Evolutionary conservation across 2,113 vertebrate genomes (phyloP).

Genomic region (Bujurquina vittata): DNA sequence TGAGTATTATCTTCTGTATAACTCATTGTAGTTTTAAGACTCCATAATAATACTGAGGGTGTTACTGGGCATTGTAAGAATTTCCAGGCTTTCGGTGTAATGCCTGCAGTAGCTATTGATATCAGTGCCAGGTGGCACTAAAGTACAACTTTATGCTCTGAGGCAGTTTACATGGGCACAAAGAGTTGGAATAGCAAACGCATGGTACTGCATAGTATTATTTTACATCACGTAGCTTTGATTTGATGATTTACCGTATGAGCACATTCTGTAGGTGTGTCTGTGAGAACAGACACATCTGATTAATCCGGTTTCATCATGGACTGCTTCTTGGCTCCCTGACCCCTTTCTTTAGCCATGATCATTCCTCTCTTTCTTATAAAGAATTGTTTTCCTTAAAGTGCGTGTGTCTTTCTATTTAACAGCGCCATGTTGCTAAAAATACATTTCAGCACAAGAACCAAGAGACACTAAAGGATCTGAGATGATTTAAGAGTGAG

Average conservation of each 20-base stretch:
- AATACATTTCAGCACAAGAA: slow-evolving; percentile 65
- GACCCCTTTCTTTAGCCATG: not conserved
- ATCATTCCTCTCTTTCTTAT: not conserved
- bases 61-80: not conserved
- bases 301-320: slow-evolving; percentile 15
- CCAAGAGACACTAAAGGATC: slow-evolving; percentile 46
- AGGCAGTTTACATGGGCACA: not conserved
- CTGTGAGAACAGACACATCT: slow-evolving; percentile 8
- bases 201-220: not conserved
- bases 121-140: slow-evolving; percentile 60
- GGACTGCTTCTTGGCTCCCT: not conserved
- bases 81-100: slow-evolving; percentile 9
- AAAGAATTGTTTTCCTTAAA: not conserved
- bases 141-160: slow-evolving; percentile 22
- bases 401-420: slow-evolving; percentile 23
- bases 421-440: slow-evolving; percentile 69
- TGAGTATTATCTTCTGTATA: not conserved
- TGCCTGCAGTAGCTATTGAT: slow-evolving; percentile 35
- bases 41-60: not conserved
- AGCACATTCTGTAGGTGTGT: not conserved
- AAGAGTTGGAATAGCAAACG: slow-evolving; percentile 15
- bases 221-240: slow-evolving; percentile 20
- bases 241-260: not conserved
- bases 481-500: slow-evolving; percentile 40
- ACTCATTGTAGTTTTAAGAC: not conserved